Evolutionary conservation across 2,113 vertebrate species (phyloP).

Genomic region (Bujurquina vittata): DNA sequence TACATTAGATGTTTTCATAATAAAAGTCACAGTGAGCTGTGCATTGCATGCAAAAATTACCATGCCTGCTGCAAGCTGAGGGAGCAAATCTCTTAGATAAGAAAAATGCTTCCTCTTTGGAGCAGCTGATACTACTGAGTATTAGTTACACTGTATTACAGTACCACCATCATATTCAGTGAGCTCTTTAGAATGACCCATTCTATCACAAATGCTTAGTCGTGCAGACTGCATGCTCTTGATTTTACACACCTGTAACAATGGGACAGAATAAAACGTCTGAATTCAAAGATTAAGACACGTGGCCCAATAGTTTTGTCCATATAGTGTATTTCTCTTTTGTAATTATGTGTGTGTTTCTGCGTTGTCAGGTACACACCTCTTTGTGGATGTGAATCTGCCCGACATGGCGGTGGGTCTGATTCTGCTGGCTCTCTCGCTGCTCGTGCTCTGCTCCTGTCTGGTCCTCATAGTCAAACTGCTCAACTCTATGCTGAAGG

Average conservation of each 20-base stretch:
- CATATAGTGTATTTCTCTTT: neutral
- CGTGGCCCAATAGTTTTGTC: neutral
- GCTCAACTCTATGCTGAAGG: slow-evolving; percentile 92
- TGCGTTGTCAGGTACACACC: slow-evolving; percentile 82
- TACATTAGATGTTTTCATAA: neutral
- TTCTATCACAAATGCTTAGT: neutral
- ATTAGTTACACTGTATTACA: neutral
- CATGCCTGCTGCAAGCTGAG: too few relatives aligned
- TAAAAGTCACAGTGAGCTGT: neutral
- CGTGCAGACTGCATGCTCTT: neutral
- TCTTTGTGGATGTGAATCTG: slow-evolving; percentile 82
- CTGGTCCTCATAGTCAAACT: slow-evolving; percentile 91
- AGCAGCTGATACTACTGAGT: too few relatives aligned
- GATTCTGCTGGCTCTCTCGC: slow-evolving; percentile 87
- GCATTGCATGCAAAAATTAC: neutral
- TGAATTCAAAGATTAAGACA: neutral
- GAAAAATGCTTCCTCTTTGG: too few relatives aligned
- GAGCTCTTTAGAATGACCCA: neutral
- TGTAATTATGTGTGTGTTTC: neutral
- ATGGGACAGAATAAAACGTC: neutral
- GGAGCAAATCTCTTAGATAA: too few relatives aligned
- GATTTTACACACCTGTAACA: neutral
- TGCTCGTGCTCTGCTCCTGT: slow-evolving; percentile 89
- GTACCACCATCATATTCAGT: neutral
- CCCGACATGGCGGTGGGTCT: slow-evolving; percentile 86